These are phyloP conservation scores for Azemiops feae DNA, from an alignment of 2,113 vertebrate species.

Conservation along the genomic window DNA sequence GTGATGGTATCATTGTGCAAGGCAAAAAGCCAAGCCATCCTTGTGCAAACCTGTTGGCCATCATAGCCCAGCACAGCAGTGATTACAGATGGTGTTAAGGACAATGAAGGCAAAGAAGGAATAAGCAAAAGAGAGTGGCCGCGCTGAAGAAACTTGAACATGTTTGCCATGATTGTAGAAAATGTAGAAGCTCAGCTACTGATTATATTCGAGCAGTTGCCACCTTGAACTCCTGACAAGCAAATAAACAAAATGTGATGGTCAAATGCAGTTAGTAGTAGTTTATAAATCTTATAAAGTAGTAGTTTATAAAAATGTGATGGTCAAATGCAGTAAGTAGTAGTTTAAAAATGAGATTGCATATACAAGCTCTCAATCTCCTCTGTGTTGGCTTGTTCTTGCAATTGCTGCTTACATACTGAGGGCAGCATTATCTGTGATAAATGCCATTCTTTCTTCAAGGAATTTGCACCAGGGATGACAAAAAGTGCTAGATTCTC, in stretches of 20 bases:
- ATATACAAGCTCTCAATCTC: background rate
- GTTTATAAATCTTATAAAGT: background rate
- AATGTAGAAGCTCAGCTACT: background rate
- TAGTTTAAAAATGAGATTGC: background rate
- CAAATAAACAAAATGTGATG: background rate
- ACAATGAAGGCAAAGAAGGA: background rate
- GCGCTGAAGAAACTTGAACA: background rate
- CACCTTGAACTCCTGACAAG: background rate
- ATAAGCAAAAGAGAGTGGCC: background rate
- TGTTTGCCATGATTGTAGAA: background rate
- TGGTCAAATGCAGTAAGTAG: background rate
- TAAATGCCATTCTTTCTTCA: background rate
- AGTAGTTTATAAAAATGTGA: background rate
- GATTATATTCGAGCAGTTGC: background rate
- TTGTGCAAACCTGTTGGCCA: background rate
- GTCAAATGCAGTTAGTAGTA: background rate
- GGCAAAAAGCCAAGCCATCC: background rate
- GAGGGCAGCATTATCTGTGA: background rate
- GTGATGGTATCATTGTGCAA: background rate
- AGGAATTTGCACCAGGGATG: conserved; percentile 1
- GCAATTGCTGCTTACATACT: background rate
- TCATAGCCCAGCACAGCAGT: background rate
- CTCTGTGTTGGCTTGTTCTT: background rate
- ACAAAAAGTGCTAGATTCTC: conserved; percentile 1
- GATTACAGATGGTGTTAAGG: background rate